Evolutionary conservation across 2,888 invertebrate species (phyloP), one percentile per base, ranked within the genome.

Genomic region (Heteromurus nitidus): DNA sequence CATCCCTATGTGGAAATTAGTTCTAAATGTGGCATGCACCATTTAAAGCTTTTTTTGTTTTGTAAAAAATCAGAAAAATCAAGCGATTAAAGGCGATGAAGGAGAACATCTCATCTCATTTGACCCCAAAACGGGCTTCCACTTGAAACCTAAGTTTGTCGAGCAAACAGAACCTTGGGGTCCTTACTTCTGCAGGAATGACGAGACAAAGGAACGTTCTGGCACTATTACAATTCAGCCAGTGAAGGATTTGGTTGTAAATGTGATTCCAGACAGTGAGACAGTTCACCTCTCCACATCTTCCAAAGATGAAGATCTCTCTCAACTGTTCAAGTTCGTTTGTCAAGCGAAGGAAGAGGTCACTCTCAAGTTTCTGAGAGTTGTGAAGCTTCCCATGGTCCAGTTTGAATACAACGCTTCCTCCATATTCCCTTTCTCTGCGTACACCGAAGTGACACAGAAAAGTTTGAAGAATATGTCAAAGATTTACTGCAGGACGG

Each of bases 321-420:
- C 72, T 24, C 79, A 81, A 26, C 60, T 70, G 3, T 75, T 79
- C 28, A 76, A 81, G 30, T 83, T 84, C 47, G 7, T 47, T 2
- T 84, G 84, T 26, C 69, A 84, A 62, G 84, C 82, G 3, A 84
- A 84, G n/a, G 84, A 84, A 80, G 83, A 82, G 26, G 60, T 84
- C 2, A 72, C 75, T 20, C 47, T 84, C 3, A 82, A 84, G 26
- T 72, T 83, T 60, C 69, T 79, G 2, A 62, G 68, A 26, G 65
- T 84, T 16, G 55, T 44, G 3, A 50, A 62, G 2, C 72, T 67
- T n/a, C 77, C 79, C n/a, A 69, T 72, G 64, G 58, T 81, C 18
- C 20, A 36, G 1, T 81, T 81, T 31, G 74, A 60, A 2, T 64
- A 72, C 67, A 84, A 84, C 55, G 22, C 70, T 0, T 74, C 82